Conservation (phyloP, 2,888 invertebrate genomes). For the Hermaeophaga mercurialis region DNA sequence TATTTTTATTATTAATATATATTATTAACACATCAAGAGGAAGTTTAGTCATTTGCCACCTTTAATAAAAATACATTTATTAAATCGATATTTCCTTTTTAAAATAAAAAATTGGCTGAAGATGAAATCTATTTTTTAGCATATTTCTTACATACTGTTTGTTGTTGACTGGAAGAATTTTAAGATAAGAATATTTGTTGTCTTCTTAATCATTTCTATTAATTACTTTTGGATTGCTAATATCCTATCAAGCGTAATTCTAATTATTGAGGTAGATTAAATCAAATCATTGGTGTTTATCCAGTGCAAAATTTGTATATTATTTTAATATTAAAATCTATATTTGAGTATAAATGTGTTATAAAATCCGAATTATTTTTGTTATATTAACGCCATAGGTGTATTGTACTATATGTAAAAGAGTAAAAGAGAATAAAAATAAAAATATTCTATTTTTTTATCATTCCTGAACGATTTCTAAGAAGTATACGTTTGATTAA, state of each 20-base stretch:
- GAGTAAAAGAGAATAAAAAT: slow-evolving; percentile 35
- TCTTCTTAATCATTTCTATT: slow-evolving; percentile 1
- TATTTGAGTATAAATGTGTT: slow-evolving; percentile 39
- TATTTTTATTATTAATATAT: no score
- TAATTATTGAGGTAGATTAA: slow-evolving; percentile 15
- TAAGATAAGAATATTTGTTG: slow-evolving; percentile 17
- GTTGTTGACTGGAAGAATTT: slow-evolving; percentile 3
- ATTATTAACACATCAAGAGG: no score
- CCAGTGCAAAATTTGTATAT: slow-evolving; percentile 31
- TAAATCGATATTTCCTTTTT: no score
- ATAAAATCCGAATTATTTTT: slow-evolving; percentile 53
- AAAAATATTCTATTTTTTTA: slow-evolving; percentile 16
- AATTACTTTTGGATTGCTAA: slow-evolving; percentile 21
- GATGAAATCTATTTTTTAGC: no score
- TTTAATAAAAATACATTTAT: no score
- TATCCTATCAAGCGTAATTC: slow-evolving; percentile 25
- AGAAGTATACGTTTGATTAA: no score
- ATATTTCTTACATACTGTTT: neutral
- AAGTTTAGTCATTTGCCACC: no score
- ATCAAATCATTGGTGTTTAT: slow-evolving; percentile 23
- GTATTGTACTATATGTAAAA: slow-evolving; percentile 52
- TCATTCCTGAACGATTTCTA: no score
- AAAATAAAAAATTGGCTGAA: no score
- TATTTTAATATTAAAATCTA: slow-evolving; percentile 32
- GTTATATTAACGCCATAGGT: slow-evolving; percentile 53